Percentiles rank a stretch among this genome's conserved stretches.
Evolutionary conservation across 2,888 invertebrate genomes (phyloP).

Genomic region (Octodonta nipae): DNA sequence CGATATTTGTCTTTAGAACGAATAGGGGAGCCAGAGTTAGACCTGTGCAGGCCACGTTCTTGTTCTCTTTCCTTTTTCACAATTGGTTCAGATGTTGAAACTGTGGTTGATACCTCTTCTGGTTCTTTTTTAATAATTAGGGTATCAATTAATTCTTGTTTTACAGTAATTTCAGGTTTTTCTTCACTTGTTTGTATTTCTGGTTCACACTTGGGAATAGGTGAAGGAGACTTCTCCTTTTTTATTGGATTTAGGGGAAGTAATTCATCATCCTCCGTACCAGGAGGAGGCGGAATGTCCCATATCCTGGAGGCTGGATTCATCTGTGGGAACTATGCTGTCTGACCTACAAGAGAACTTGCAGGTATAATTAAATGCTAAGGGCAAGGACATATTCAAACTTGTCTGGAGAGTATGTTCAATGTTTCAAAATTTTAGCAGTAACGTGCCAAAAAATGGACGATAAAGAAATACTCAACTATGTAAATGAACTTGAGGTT

Average conservation of each 20-base stretch:
- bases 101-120: no score
- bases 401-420: constrained; percentile 11
- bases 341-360: constrained; percentile 39
- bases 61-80: constrained; percentile 5
- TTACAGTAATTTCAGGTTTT: no score
- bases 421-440: no score
- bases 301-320: constrained; percentile 25
- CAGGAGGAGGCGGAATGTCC: constrained; percentile 35
- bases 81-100: no score
- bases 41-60: background rate
- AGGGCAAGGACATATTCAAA: constrained; percentile 16
- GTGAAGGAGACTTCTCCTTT: no score
- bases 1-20: constrained; percentile 18
- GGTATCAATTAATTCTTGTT: constrained; percentile 9
- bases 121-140: constrained; percentile 9
- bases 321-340: constrained; percentile 25
- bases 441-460: constrained; percentile 8
- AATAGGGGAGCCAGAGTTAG: constrained; percentile 16
- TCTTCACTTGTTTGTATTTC: no score
- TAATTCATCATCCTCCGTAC: constrained; percentile 30
- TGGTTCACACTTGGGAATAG: no score
- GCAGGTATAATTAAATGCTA: constrained; percentile 37
- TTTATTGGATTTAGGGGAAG: no score
- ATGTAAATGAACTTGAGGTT: constrained; percentile 10
- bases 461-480: constrained; percentile 10